phyloP scores from a whole-genome alignment of 1,140 invertebrate genomes.

The Papilio xuthus region DNA sequence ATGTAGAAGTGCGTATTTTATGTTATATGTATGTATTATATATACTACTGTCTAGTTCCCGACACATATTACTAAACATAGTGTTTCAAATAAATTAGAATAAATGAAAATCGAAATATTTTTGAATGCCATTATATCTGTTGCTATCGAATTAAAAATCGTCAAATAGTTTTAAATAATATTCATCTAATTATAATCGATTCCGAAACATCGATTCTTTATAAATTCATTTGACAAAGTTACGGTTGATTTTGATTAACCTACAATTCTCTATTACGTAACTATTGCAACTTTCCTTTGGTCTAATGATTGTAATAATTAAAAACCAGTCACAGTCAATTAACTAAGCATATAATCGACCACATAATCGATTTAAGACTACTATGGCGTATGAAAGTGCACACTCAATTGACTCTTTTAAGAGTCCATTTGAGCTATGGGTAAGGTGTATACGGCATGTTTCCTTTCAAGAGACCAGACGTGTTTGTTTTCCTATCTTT shows the following conservation, averaged over 20 bases:
- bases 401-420: neutral
- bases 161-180: neutral
- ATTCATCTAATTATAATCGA: neutral
- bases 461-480: neutral
- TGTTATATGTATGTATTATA: too few species aligned
- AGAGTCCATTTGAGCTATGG: neutral
- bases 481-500: neutral
- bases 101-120: neutral
- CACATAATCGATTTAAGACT: slow-evolving; percentile 10
- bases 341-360: neutral
- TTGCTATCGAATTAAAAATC: neutral
- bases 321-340: slow-evolving; percentile 25
- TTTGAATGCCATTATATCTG: neutral
- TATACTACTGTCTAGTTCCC: too few species aligned
- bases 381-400: slow-evolving; percentile 16
- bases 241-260: slow-evolving; percentile 14
- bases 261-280: slow-evolving; percentile 10
- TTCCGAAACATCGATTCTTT: neutral
- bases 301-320: slow-evolving; percentile 24
- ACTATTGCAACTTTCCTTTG: slow-evolving; percentile 4
- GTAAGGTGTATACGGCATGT: neutral
- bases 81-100: too few species aligned
- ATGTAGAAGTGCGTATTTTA: too few species aligned
- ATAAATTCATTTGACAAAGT: neutral
- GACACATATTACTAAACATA: too few species aligned